These are phyloP conservation scores for Notodonta ziczac DNA, from an alignment of 2,888 invertebrate species.

Conservation along the genomic window DNA sequence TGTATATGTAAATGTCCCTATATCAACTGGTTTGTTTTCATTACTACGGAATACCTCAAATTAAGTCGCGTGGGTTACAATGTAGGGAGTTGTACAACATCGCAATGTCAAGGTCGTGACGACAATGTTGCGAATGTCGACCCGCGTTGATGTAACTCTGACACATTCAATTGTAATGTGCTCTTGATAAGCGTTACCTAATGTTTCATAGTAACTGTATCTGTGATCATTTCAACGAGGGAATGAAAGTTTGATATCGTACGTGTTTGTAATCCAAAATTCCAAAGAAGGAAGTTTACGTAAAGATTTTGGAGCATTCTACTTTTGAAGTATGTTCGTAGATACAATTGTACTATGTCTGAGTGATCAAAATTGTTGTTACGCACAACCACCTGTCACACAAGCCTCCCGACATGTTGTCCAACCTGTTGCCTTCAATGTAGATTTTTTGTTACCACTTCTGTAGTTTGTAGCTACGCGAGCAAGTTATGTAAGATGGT, in stretches of 20 bases:
- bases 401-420: not conserved
- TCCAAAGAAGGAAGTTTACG: too few species aligned
- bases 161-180: conserved; percentile 4
- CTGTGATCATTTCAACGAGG: too few species aligned
- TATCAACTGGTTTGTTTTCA: conserved; percentile 42
- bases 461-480: not conserved
- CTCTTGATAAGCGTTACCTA: not conserved
- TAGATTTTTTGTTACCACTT: not conserved
- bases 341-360: too few species aligned
- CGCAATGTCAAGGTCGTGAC: conserved; percentile 37
- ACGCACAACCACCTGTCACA: too few species aligned
- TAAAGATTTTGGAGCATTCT: too few species aligned
- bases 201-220: not conserved
- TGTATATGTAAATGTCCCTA: conserved; percentile 15
- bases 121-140: conserved; percentile 17
- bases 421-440: not conserved
- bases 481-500: not conserved
- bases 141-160: conserved; percentile 10
- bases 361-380: too few species aligned
- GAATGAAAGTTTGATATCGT: too few species aligned
- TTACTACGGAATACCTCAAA: conserved; percentile 44
- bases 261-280: too few species aligned
- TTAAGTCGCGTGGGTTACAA: conserved; percentile 40
- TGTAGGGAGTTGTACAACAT: conserved; percentile 22
- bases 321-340: too few species aligned